Conservation (phyloP, 2,113 vertebrate genomes). For the Phaetusa simplex region DNA sequence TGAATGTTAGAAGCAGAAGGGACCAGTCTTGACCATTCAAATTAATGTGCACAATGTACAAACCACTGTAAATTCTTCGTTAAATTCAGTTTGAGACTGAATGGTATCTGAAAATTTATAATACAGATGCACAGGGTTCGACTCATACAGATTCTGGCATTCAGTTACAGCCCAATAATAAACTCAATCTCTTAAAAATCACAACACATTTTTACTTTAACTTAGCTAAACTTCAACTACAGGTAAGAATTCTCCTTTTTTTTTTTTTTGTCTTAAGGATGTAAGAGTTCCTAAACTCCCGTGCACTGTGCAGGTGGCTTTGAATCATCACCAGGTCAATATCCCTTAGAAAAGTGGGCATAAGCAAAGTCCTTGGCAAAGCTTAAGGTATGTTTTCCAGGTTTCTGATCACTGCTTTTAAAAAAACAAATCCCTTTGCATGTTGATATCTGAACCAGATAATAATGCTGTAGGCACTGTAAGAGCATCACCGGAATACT, state of each 20-base stretch:
- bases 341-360: neutral
- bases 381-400: neutral
- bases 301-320: neutral
- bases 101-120: neutral
- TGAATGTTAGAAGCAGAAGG: neutral
- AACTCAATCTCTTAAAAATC: neutral
- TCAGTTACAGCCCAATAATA: neutral
- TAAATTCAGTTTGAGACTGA: neutral
- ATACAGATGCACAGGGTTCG: neutral
- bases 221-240: neutral
- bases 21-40: neutral
- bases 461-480: constrained; percentile 5
- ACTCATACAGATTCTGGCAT: neutral
- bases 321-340: neutral
- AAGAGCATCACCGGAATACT: neutral
- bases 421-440: neutral
- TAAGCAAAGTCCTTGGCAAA: neutral
- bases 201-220: neutral
- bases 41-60: neutral
- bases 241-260: neutral
- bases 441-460: neutral
- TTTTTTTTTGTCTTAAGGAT: neutral
- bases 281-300: neutral
- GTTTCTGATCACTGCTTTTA: neutral
- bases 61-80: neutral